These are phyloP conservation scores for Gonatopus flavifemur DNA, from an alignment of 1,140 invertebrate species.

Conservation along the genomic window DNA sequence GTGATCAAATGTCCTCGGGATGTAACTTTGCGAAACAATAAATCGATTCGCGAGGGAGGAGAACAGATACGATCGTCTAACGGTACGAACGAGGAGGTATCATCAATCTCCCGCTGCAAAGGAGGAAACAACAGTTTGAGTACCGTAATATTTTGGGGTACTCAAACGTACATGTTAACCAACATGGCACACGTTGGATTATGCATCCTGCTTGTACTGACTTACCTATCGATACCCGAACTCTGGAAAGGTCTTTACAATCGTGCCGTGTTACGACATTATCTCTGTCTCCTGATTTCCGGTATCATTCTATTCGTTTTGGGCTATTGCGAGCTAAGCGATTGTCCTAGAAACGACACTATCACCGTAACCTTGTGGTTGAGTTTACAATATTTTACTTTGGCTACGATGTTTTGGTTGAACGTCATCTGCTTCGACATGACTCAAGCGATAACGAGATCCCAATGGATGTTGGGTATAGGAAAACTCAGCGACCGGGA, in stretches of 20 bases:
- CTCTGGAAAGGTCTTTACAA: slow-evolving; percentile 38
- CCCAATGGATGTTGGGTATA: slow-evolving; percentile 29
- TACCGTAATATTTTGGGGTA: slow-evolving; percentile 39
- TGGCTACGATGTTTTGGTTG: slow-evolving; percentile 44
- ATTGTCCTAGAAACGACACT: slow-evolving; percentile 23
- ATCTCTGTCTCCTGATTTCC: slow-evolving; percentile 35
- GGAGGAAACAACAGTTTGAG: slow-evolving; percentile 10
- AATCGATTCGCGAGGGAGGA: neutral
- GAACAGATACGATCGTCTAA: neutral
- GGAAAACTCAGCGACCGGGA: slow-evolving; percentile 10
- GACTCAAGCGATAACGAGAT: slow-evolving; percentile 39
- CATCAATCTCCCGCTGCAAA: neutral
- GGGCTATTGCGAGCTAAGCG: slow-evolving; percentile 28
- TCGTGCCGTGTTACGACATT: slow-evolving; percentile 40
- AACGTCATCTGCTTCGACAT: slow-evolving; percentile 47
- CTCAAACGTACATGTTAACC: slow-evolving; percentile 42
- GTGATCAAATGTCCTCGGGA: slow-evolving; percentile 24
- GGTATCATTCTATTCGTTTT: slow-evolving; percentile 29
- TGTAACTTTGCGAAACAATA: neutral
- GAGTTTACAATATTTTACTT: slow-evolving; percentile 41
- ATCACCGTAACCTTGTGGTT: slow-evolving; percentile 33
- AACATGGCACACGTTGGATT: slow-evolving; percentile 42
- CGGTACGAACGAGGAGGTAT: neutral
- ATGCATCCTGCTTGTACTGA: slow-evolving; percentile 34
- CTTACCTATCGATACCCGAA: slow-evolving; percentile 37